Evolutionary conservation across 2,797 vertebrate genomes (phyloP).

Genomic region (Pampus argenteus): DNA sequence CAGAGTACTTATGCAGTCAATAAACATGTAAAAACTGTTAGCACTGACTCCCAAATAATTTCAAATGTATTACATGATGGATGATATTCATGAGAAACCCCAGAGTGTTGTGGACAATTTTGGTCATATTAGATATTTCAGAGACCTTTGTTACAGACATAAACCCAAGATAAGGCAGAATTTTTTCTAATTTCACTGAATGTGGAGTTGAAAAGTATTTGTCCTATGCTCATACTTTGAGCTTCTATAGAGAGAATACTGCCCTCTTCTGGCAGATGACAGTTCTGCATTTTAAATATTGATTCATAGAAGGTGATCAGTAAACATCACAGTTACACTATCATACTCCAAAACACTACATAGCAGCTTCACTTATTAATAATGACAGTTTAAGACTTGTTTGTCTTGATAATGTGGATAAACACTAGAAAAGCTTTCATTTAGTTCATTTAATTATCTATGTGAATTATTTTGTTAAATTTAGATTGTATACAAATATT

Average conservation of each 20-base stretch:
- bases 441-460: too few relatives aligned
- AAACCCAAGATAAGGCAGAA: neutral
- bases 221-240: neutral
- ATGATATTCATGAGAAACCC: neutral
- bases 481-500: neutral
- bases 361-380: neutral
- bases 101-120: slow-evolving; percentile 5
- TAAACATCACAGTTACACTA: too few relatives aligned
- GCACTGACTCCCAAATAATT: neutral
- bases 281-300: neutral
- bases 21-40: neutral
- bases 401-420: neutral
- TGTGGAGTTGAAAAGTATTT: neutral
- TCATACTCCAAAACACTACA: neutral
- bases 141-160: neutral
- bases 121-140: slow-evolving; percentile 6
- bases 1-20: neutral
- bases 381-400: neutral
- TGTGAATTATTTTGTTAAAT: neutral
- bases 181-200: neutral
- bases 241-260: slow-evolving; percentile 47
- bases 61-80: neutral
- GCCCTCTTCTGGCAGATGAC: slow-evolving; percentile 71
- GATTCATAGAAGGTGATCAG: neutral
- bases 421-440: neutral